These are phyloP conservation scores for Synergus laeviventris DNA, from an alignment of 2,888 invertebrate genomes.

Conservation along the genomic window DNA sequence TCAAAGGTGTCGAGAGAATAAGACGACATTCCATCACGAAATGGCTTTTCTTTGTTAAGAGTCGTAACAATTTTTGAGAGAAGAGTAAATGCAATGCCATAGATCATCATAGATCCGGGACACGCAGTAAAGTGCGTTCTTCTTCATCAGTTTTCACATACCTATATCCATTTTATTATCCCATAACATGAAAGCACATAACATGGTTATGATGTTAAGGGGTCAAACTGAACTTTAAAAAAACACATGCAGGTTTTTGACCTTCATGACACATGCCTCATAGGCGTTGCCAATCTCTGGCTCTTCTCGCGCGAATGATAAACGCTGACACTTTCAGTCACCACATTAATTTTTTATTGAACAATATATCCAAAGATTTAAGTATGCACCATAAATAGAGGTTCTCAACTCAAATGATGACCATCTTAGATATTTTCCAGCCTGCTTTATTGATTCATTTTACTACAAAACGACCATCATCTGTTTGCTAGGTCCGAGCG, in stretches of 20 bases:
- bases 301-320: no score
- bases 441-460: no score
- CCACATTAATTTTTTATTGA: no score
- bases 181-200: background rate
- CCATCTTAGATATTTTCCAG: no score
- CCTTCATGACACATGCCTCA: background rate
- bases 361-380: no score
- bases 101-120: background rate
- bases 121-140: background rate
- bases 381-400: no score
- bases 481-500: no score
- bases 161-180: slow-evolving; percentile 1
- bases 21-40: background rate
- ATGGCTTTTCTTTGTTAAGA: background rate
- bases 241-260: background rate
- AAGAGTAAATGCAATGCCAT: background rate
- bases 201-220: background rate
- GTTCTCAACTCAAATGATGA: no score
- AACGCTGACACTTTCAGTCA: no score
- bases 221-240: background rate
- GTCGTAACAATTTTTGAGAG: background rate
- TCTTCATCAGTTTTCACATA: slow-evolving; percentile 1
- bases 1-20: background rate
- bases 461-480: no score
- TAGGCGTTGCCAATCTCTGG: background rate